Evolutionary conservation across 2,113 vertebrate genomes (phyloP).

Genomic region (Toxostoma redivivum): DNA sequence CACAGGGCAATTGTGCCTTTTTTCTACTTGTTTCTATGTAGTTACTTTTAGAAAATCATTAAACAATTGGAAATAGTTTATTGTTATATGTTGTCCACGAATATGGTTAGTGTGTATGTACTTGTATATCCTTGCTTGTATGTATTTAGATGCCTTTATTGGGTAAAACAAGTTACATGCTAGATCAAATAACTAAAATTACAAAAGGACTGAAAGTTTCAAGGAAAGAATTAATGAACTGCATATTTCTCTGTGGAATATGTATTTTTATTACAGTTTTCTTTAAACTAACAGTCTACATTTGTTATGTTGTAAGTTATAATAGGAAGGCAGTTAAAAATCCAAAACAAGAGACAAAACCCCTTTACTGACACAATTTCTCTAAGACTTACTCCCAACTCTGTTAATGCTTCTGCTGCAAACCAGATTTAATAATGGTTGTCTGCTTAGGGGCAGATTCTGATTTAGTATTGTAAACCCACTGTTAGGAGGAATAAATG

Average conservation of each 20-base stretch:
- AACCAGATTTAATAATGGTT: background rate
- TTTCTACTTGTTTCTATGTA: background rate
- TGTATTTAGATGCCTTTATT: background rate
- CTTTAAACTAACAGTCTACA: background rate
- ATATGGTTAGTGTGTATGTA: background rate
- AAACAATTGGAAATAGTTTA: background rate
- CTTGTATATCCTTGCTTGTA: background rate
- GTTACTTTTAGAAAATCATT: background rate
- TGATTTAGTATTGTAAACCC: conserved; percentile 16
- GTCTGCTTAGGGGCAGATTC: conserved; percentile 24
- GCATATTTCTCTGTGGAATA: background rate
- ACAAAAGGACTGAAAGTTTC: background rate
- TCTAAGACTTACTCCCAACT: background rate
- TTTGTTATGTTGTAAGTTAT: background rate
- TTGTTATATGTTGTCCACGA: background rate
- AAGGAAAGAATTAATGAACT: background rate
- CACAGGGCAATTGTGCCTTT: background rate
- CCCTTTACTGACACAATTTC: background rate
- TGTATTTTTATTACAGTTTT: background rate
- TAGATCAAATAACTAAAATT: background rate
- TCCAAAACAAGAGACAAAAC: background rate
- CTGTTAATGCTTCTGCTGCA: background rate
- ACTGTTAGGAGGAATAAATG: conserved; percentile 29
- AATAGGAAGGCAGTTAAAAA: background rate
- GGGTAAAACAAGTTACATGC: background rate